phyloP scores from a whole-genome alignment of 2,113 vertebrate species.

The Daboia siamensis region DNA sequence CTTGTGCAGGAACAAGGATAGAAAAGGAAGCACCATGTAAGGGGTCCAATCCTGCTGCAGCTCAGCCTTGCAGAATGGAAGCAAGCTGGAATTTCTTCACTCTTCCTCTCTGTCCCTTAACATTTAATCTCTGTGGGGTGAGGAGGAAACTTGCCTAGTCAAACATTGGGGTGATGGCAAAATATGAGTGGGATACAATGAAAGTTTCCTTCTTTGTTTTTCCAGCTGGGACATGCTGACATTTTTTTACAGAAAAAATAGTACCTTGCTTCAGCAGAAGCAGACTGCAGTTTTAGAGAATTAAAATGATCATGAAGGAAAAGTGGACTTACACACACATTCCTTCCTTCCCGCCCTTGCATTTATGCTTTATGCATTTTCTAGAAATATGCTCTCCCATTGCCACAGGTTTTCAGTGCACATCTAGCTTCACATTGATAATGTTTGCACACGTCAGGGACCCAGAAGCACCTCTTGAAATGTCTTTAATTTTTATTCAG shows the following conservation, averaged over 20 bases:
- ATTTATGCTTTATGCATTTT: not conserved
- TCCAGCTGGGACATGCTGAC: not conserved
- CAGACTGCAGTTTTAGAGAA: not conserved
- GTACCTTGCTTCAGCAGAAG: not conserved
- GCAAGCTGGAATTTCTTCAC: not conserved
- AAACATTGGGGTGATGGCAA: not conserved
- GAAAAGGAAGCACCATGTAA: not conserved
- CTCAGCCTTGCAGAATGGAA: not conserved
- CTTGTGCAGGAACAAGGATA: not conserved
- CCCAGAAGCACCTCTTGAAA: not conserved
- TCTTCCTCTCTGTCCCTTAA: not conserved
- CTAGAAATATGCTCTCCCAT: not conserved
- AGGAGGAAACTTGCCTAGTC: not conserved
- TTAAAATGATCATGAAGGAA: not conserved
- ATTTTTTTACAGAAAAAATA: not conserved
- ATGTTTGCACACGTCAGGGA: not conserved
- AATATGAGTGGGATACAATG: not conserved
- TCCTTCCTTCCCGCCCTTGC: not conserved
- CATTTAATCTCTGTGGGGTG: not conserved
- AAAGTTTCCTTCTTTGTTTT: not conserved
- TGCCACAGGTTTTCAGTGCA: not conserved
- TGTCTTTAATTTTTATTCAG: not conserved
- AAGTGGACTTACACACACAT: not conserved
- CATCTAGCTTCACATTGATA: not conserved
- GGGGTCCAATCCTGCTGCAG: not conserved